Percentiles rank a stretch among this genome's conserved stretches.
These are phyloP conservation scores for Aphyosemion australe DNA, from an alignment of 2,113 vertebrate species.

Conservation along the genomic window DNA sequence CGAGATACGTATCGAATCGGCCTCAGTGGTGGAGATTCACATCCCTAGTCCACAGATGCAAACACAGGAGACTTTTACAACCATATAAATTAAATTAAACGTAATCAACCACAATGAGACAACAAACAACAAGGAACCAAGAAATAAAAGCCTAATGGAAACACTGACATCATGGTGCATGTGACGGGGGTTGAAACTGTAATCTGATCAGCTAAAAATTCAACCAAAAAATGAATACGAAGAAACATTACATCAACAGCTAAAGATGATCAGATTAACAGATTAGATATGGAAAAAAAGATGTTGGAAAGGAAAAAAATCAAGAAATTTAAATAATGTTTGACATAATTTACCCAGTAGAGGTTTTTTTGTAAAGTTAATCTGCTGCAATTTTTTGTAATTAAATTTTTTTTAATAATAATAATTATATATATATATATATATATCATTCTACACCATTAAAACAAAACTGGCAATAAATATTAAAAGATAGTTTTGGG, in stretches of 20 bases:
- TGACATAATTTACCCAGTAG: too few relatives aligned
- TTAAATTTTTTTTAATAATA: too few relatives aligned
- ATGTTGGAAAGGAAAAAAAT: conserved; percentile 10
- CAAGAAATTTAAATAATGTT: conserved; percentile 15
- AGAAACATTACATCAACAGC: not conserved
- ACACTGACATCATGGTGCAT: conserved; percentile 26
- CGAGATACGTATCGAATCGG: too few relatives aligned
- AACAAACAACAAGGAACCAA: conserved; percentile 8
- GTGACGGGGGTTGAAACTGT: not conserved
- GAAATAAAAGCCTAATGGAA: conserved; percentile 8
- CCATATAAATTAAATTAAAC: not conserved
- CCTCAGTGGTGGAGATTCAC: too few relatives aligned
- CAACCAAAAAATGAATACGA: not conserved
- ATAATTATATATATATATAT: too few relatives aligned
- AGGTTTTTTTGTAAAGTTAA: too few relatives aligned
- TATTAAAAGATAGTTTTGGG: not conserved
- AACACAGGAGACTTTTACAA: not conserved
- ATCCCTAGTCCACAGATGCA: too few relatives aligned
- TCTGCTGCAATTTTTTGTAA: not conserved
- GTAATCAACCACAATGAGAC: not conserved
- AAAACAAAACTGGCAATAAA: not conserved
- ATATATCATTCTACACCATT: too few relatives aligned
- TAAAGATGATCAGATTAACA: not conserved
- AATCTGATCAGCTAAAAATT: not conserved
- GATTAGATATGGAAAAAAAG: conserved; percentile 17